These are phyloP conservation scores for Gymnogyps californianus DNA, from an alignment of 2,113 vertebrate species.

Conservation along the genomic window DNA sequence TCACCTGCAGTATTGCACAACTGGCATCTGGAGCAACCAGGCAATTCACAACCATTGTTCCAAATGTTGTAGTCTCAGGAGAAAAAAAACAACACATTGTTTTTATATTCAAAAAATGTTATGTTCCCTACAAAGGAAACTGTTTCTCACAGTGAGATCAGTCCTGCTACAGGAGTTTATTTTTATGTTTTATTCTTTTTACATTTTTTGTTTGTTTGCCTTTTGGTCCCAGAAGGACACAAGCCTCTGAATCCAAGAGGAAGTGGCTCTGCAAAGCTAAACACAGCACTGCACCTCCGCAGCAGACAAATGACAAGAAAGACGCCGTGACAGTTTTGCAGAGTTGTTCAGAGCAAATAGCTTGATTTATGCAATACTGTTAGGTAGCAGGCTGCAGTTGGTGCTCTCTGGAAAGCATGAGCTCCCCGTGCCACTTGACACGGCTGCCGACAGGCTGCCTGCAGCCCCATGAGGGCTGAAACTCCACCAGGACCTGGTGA, in stretches of 20 bases:
- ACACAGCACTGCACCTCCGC: not conserved
- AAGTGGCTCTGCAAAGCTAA: not conserved
- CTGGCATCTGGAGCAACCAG: not conserved
- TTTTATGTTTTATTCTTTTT: not conserved
- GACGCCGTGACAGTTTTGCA: not conserved
- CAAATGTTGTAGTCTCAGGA: not conserved
- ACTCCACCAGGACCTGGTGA: not conserved
- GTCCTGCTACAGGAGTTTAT: not conserved
- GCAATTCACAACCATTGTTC: not conserved
- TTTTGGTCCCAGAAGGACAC: not conserved
- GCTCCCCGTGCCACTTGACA: fast-evolving
- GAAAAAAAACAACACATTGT: not conserved
- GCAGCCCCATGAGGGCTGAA: fast-evolving
- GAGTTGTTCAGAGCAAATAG: not conserved
- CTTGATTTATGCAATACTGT: not conserved
- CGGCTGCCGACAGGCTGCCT: fast-evolving
- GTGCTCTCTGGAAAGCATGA: not conserved
- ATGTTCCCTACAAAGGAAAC: not conserved
- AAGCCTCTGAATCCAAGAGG: not conserved
- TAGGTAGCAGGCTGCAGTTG: fast-evolving
- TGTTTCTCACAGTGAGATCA: not conserved
- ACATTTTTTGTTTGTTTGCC: not conserved
- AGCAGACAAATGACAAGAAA: not conserved
- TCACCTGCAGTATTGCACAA: not conserved
- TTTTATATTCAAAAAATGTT: not conserved